Evolutionary conservation across 2,888 invertebrate species (phyloP).

Genomic region (Noctua pronuba): DNA sequence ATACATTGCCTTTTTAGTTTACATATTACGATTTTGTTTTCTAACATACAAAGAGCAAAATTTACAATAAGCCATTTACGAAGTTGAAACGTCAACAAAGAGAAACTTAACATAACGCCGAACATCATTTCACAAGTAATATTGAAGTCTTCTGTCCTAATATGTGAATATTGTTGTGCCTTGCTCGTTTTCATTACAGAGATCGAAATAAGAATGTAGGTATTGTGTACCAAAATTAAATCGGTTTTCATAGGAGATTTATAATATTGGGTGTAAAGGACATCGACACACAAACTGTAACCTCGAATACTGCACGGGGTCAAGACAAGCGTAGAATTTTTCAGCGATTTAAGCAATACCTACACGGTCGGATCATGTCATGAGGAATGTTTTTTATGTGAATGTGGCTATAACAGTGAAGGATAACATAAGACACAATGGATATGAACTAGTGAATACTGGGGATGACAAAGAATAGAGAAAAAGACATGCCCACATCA

Average conservation of each 20-base stretch:
- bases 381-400: neutral
- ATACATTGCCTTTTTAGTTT: neutral
- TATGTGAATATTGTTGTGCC: neutral
- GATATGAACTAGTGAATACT: neutral
- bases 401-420: neutral
- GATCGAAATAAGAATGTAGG: neutral
- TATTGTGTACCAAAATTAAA: neutral
- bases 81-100: conserved; percentile 36
- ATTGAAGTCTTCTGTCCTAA: conserved; percentile 30
- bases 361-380: neutral
- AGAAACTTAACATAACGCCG: conserved; percentile 14
- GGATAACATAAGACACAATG: neutral
- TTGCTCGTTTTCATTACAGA: neutral
- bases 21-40: conserved; percentile 5
- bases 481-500: neutral
- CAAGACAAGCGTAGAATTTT: neutral
- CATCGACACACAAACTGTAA: neutral
- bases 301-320: neutral
- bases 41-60: conserved; percentile 7
- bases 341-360: neutral
- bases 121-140: conserved; percentile 25
- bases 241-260: neutral
- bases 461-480: neutral
- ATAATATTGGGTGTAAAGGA: neutral
- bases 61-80: conserved; percentile 37